Evolutionary conservation across 2,888 invertebrate genomes (phyloP), one percentile per base, ranked within the genome.

Genomic region (Geotrupes spiniger): DNA sequence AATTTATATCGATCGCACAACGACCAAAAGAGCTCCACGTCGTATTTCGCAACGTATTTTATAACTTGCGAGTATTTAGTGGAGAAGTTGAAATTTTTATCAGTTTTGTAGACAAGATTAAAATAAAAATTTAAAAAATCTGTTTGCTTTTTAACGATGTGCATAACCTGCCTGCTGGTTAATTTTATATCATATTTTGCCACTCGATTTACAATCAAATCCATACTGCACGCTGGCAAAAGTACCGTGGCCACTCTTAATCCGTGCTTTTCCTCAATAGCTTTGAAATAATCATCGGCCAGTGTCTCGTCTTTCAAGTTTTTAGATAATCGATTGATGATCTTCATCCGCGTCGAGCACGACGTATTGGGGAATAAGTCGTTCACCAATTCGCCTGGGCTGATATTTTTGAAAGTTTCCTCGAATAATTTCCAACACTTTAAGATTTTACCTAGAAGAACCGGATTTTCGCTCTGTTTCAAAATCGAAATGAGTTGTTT

Each of bases 271-370:
- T n/a, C n/a, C n/a, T n/a, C n/a, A n/a, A n/a, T n/a, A n/a, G n/a
- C n/a, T n/a, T n/a, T n/a, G 33, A 48, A 54, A 21, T 47, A 52
- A 1, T 52, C 50, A 21, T 41, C 28, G 2, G 43, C 54, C 4
- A 29, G 9, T 8, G 42, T 15, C 15, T 46, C 49, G n/a, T 45
- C 28, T 6, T 10, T 27, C 9, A 51, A 42, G 10, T 14, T n/a
- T 8, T 29, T 37, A 2, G 43, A 21, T 25, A 52, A 33, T 8
- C 45, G 40, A 5, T 27, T 39, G 15, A 54, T 36, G 12, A 52
- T 33, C 26, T 28, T 44, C 26, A 44, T 43, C 3, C 49, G 14
- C 4, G 46, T 27, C 11, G 46, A 36, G 16, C 29, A 44, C 1
- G 54, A 52, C n/a, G 48, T 27, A 9, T 50, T 36, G 4, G 52